Percentiles rank a stretch among this genome's conserved stretches.
Evolutionary conservation across 2,113 vertebrate genomes (phyloP).

Genomic region (Typhlomys cinereus): DNA sequence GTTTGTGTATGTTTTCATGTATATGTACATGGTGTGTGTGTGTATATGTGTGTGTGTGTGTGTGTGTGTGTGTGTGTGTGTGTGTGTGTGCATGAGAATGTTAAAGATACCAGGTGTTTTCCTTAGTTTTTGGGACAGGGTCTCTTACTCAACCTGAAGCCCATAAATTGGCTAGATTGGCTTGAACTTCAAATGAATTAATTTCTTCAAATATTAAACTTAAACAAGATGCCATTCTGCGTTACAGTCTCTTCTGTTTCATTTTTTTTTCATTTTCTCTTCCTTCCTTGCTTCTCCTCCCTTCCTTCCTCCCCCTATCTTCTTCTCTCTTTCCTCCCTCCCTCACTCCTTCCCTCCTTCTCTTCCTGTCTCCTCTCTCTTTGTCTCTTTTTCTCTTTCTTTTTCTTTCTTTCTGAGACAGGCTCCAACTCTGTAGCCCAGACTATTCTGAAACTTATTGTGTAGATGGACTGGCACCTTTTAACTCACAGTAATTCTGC

Average conservation of each 20-base stretch:
- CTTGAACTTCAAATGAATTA: constrained; percentile 39
- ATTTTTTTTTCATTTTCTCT: background rate
- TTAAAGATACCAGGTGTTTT: background rate
- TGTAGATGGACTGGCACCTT: background rate
- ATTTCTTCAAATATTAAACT: constrained; percentile 56
- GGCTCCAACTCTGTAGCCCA: background rate
- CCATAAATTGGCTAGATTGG: background rate
- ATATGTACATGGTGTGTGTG: background rate
- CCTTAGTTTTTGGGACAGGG: background rate
- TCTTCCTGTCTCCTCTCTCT: too few species aligned
- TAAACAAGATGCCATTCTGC: constrained; percentile 21
- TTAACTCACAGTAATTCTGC: background rate
- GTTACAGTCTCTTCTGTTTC: background rate
- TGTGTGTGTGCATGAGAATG: background rate
- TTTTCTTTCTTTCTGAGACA: background rate
- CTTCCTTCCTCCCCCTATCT: background rate
- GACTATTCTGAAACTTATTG: background rate
- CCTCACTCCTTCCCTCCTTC: background rate
- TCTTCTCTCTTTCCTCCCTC: background rate
- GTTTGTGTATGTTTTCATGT: too few species aligned
- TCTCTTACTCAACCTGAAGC: background rate
- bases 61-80: background rate
- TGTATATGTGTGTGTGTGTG: background rate
- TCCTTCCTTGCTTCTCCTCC: too few species aligned
- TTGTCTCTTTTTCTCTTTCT: background rate